Conservation (phyloP, 2,797 vertebrate species). For the Acrocephalus scirpaceus region DNA sequence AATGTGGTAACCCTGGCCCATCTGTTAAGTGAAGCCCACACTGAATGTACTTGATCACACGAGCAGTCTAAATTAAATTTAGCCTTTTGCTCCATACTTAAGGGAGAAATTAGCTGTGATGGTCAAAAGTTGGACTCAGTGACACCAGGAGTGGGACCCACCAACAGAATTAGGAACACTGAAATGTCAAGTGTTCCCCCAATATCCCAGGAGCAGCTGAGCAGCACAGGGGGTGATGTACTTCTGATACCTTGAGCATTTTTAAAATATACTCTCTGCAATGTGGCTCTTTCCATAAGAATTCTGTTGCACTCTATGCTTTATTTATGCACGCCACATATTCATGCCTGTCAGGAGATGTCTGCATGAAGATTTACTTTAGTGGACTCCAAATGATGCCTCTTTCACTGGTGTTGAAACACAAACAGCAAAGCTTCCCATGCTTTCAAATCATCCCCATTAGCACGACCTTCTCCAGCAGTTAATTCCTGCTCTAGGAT, state of each 20-base stretch:
- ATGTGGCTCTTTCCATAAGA: neutral
- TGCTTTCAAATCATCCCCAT: neutral
- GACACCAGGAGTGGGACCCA: neutral
- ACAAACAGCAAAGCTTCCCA: neutral
- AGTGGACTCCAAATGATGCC: neutral
- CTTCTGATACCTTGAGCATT: neutral
- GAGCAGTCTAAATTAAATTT: neutral
- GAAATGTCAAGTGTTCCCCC: neutral
- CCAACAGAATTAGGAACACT: neutral
- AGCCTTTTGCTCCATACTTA: neutral
- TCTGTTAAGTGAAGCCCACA: neutral
- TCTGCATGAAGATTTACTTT: neutral
- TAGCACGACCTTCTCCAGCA: neutral
- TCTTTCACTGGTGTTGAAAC: neutral
- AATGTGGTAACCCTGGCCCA: neutral
- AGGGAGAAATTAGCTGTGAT: neutral
- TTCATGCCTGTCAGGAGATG: neutral
- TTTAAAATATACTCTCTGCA: neutral
- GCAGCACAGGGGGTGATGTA: neutral
- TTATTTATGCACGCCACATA: neutral
- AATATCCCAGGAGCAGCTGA: neutral
- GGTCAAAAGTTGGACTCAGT: neutral
- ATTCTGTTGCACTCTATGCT: neutral
- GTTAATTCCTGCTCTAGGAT: slow-evolving; percentile 18
- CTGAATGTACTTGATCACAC: neutral